Evolutionary conservation across 1,140 invertebrate species (phyloP).

Genomic region (Heliconius congener): DNA sequence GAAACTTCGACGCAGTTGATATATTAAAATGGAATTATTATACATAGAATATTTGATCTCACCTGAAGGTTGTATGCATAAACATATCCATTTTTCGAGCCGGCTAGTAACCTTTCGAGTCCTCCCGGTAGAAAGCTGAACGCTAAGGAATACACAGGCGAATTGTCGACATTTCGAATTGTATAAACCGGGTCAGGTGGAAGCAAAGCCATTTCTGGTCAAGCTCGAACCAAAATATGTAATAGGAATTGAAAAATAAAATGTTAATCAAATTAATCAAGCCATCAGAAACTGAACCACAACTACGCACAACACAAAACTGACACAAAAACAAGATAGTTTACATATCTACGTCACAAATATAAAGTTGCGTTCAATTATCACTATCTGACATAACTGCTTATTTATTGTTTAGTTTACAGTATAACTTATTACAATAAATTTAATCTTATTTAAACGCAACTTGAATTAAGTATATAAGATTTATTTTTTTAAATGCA

Average conservation of each 20-base stretch:
- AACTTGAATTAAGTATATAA: too few species aligned
- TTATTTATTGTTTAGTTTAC: background rate
- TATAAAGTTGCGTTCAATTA: conserved; percentile 37
- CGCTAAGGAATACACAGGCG: conserved; percentile 84
- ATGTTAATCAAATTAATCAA: conserved; percentile 77
- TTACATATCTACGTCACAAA: conserved; percentile 40
- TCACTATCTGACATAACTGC: too few species aligned
- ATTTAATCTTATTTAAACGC: background rate
- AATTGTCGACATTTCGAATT: conserved; percentile 85
- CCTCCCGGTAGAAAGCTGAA: conserved; percentile 83
- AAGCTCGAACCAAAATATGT: conserved; percentile 76
- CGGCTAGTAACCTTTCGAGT: conserved; percentile 85
- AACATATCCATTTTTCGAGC: conserved; percentile 85
- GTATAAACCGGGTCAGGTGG: conserved; percentile 85
- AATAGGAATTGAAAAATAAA: conserved; percentile 72
- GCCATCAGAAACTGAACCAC: conserved; percentile 77
- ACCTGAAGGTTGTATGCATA: conserved; percentile 89
- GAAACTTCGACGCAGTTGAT: conserved; percentile 41
- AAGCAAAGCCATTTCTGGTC: conserved; percentile 77
- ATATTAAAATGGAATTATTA: conserved; percentile 43
- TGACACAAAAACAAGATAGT: conserved; percentile 74
- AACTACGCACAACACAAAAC: conserved; percentile 82
- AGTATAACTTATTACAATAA: background rate
- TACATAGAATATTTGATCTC: conserved; percentile 64
- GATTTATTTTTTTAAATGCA: background rate